These are phyloP conservation scores for Drosophila punjabiensis DNA, from an alignment of 1,140 invertebrate species.

Conservation along the genomic window DNA sequence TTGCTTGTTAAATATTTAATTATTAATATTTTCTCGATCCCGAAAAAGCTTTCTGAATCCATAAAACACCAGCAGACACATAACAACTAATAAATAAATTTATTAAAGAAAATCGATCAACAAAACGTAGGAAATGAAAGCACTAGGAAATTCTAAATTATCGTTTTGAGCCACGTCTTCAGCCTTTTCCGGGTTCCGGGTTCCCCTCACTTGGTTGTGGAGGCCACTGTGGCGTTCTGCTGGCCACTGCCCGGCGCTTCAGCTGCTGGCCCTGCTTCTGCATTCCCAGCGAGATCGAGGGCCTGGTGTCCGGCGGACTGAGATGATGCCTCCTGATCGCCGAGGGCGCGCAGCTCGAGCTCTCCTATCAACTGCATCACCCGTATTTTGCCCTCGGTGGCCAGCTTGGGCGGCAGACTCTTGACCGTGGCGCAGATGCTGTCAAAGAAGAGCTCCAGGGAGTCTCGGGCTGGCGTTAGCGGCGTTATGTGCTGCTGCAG, in stretches of 20 bases:
- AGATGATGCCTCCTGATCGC: constrained; percentile 57
- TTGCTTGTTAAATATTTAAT: background rate
- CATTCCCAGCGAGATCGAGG: constrained; percentile 23
- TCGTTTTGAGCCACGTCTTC: constrained; percentile 27
- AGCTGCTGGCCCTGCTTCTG: constrained; percentile 1
- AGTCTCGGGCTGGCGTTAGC: constrained; percentile 49
- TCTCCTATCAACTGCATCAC: constrained; percentile 78
- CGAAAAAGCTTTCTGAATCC: background rate
- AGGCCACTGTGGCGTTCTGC: constrained; percentile 70
- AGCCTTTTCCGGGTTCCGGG: constrained; percentile 23
- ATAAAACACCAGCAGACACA: background rate
- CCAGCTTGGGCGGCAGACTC: constrained; percentile 71
- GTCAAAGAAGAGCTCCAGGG: constrained; percentile 79
- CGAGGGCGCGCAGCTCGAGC: constrained; percentile 72
- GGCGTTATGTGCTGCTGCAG: constrained; percentile 52
- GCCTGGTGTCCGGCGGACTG: constrained; percentile 6
- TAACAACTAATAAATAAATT: constrained; percentile 49
- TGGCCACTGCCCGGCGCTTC: constrained; percentile 61
- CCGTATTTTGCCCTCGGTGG: constrained; percentile 74
- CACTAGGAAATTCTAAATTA: constrained; percentile 20
- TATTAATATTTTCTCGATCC: background rate
- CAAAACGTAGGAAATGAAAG: constrained; percentile 28
- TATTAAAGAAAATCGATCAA: constrained; percentile 45
- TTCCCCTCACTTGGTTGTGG: constrained; percentile 59
- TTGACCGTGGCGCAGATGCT: constrained; percentile 78